phyloP scores from a whole-genome alignment of 2,113 vertebrate genomes.

The Cebidichthys violaceus region DNA sequence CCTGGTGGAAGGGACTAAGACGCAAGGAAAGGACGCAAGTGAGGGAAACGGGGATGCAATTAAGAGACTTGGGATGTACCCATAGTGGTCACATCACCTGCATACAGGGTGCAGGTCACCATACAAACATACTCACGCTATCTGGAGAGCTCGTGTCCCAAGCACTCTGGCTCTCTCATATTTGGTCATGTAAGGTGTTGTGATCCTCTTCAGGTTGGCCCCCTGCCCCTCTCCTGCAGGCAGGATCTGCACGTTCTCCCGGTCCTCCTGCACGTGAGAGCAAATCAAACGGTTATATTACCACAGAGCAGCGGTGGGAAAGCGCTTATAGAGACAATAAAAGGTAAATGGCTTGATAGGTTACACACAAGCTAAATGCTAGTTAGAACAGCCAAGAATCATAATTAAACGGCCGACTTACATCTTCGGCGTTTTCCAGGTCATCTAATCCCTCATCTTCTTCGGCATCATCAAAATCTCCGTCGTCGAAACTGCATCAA shows the following conservation, averaged over 20 bases:
- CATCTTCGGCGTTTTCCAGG: slow-evolving; percentile 94
- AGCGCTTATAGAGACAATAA: neutral
- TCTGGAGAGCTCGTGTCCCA: slow-evolving; percentile 96
- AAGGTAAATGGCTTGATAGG: too few relatives aligned
- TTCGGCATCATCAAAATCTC: slow-evolving; percentile 96
- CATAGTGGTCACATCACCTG: neutral
- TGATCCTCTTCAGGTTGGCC: slow-evolving; percentile 97
- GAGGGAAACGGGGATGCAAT: too few relatives aligned
- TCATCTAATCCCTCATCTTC: slow-evolving; percentile 97
- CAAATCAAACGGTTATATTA: neutral
- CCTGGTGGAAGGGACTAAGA: too few relatives aligned
- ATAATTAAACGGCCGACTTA: slow-evolving; percentile 66
- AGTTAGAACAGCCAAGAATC: fast-evolving
- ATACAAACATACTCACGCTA: slow-evolving; percentile 88
- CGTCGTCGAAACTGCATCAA: slow-evolving; percentile 90
- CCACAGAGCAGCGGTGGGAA: neutral
- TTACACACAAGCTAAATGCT: neutral
- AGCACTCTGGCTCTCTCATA: slow-evolving; percentile 95
- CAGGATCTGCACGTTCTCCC: slow-evolving; percentile 94
- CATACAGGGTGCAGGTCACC: too few relatives aligned
- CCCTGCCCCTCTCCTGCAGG: slow-evolving; percentile 93
- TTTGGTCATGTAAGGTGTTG: slow-evolving; percentile 97
- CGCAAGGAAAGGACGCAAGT: too few relatives aligned
- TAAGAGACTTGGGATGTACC: too few relatives aligned
- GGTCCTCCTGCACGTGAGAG: slow-evolving; percentile 88